A percentile compares a stretch with the other conserved stretches of the same genome.
Evolutionary conservation across 2,888 invertebrate genomes (phyloP).

Genomic region (Trichopoda pennipes): DNA sequence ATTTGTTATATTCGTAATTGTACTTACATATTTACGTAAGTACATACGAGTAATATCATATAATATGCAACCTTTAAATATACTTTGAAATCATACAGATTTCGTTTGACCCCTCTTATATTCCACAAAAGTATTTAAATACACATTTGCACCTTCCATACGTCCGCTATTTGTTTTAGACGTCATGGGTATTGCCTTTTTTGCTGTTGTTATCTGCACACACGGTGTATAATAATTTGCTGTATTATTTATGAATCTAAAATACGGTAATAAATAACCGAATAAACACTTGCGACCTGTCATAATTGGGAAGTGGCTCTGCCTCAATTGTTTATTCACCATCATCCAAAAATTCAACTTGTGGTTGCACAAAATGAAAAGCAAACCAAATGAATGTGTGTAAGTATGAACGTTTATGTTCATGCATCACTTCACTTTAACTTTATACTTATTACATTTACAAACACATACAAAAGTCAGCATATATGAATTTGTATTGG

Average conservation of each 20-base stretch:
- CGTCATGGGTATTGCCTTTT: conserved; percentile 33
- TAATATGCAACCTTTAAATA: background rate
- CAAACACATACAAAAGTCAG: background rate
- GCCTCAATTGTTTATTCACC: conserved; percentile 54
- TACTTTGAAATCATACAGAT: background rate
- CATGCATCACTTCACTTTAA: background rate
- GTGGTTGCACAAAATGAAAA: conserved; percentile 59
- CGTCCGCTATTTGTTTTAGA: conserved; percentile 11
- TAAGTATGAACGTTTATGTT: background rate
- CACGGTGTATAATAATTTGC: conserved; percentile 70
- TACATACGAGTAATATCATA: too few relatives aligned
- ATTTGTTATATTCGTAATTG: too few relatives aligned
- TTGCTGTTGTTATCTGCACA: conserved; percentile 49
- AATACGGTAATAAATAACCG: conserved; percentile 77
- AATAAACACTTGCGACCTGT: conserved; percentile 74
- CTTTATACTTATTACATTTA: background rate
- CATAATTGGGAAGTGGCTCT: conserved; percentile 71
- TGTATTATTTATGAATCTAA: conserved; percentile 74
- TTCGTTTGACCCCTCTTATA: conserved; percentile 1
- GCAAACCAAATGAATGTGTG: conserved; percentile 32
- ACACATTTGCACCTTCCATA: conserved; percentile 33
- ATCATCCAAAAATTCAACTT: conserved; percentile 44
- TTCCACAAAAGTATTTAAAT: background rate
- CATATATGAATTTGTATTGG: conserved; percentile 19
- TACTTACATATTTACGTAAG: too few relatives aligned